phyloP scores from a whole-genome alignment of 1,140 invertebrate genomes.

The Orchesella cincta region DNA sequence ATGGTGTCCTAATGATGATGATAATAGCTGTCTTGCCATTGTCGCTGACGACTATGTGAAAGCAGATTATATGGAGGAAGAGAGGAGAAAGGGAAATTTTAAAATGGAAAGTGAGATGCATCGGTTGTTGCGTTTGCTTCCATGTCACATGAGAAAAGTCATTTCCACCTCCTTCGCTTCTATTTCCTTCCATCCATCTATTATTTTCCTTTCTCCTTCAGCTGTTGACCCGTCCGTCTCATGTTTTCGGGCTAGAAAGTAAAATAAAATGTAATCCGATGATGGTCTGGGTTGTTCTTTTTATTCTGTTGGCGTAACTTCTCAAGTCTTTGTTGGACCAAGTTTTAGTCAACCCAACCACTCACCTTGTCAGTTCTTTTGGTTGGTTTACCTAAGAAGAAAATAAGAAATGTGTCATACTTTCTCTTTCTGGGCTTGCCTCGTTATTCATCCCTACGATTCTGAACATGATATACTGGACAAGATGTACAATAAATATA shows the following conservation, averaged over 20 bases:
- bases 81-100: background rate
- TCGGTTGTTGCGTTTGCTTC: background rate
- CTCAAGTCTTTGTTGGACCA: background rate
- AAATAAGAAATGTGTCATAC: background rate
- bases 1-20: background rate
- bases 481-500: no score
- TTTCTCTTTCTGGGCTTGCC: background rate
- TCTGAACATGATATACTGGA: no score
- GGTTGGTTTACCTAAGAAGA: background rate
- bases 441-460: no score
- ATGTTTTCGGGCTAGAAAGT: slow-evolving; percentile 29
- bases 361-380: no score
- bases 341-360: no score
- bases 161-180: background rate
- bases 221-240: background rate
- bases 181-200: slow-evolving; percentile 24
- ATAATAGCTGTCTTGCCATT: background rate
- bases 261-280: slow-evolving; percentile 32
- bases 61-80: background rate
- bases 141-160: slow-evolving; percentile 1
- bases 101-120: background rate
- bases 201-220: slow-evolving; percentile 29
- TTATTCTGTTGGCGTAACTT: background rate
- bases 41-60: background rate
- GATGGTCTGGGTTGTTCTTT: background rate